These are phyloP conservation scores for Gnathonemus longibarbis DNA, from an alignment of 2,113 vertebrate species.

Conservation along the genomic window DNA sequence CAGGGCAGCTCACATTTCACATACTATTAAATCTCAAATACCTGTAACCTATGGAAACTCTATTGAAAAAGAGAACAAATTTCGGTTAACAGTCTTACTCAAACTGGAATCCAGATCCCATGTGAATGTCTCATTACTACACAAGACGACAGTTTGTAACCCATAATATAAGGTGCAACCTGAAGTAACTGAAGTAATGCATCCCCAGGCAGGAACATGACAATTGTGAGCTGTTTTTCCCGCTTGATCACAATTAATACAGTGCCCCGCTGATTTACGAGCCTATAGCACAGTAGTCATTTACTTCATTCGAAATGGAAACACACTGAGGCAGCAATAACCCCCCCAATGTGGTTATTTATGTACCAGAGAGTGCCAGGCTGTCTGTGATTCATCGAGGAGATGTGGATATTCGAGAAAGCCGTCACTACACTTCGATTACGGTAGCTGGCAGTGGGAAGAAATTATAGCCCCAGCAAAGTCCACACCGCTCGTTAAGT, in stretches of 20 bases:
- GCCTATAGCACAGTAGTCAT: background rate
- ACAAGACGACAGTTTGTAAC: background rate
- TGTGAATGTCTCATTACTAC: background rate
- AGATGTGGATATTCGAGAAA: background rate
- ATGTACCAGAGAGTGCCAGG: conserved; percentile 40
- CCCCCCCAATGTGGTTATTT: conserved; percentile 28
- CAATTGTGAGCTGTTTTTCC: background rate
- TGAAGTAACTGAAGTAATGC: background rate
- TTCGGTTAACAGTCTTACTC: background rate
- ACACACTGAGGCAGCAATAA: conserved; percentile 13
- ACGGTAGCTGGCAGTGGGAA: background rate
- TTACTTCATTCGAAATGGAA: conserved; percentile 16
- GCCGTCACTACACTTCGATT: conserved; percentile 36
- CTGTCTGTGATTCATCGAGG: conserved; percentile 31
- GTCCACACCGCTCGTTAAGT: background rate
- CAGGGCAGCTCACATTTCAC: background rate
- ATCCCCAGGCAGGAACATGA: background rate
- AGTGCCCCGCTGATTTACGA: background rate
- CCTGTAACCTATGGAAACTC: background rate
- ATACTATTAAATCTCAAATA: background rate
- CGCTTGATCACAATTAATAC: background rate
- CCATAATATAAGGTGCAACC: background rate
- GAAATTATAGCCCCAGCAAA: background rate
- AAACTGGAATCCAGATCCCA: background rate
- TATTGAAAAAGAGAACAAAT: background rate